A percentile compares a stretch with the other conserved stretches of the same genome.
phyloP scores from a whole-genome alignment of 2,113 vertebrate genomes.

The Paralichthys olivaceus region DNA sequence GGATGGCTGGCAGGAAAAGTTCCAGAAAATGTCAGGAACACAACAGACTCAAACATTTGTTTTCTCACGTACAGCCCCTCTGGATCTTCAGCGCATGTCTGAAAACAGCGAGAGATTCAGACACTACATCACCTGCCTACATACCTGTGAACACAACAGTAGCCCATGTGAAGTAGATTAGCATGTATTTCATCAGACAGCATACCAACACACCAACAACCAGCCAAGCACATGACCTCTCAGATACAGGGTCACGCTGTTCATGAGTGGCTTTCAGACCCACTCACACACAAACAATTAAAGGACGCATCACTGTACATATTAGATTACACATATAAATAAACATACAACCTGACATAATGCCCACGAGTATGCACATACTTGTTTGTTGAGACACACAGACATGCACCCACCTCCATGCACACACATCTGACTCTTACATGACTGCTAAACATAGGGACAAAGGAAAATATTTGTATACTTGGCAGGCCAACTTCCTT shows the following conservation, averaged over 20 bases:
- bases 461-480: conserved; percentile 84
- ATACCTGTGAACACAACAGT: conserved; percentile 4
- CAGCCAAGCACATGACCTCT: conserved; percentile 42
- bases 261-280: conserved; percentile 13
- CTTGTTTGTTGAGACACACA: conserved; percentile 39
- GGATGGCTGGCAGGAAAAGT: no score
- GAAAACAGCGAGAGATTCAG: background rate
- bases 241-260: conserved; percentile 48
- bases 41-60: no score
- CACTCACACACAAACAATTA: conserved; percentile 57
- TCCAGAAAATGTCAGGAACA: no score
- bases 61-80: background rate
- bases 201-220: conserved; percentile 30
- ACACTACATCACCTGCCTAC: background rate
- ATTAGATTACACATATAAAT: conserved; percentile 67
- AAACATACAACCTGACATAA: conserved; percentile 71
- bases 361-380: conserved; percentile 49
- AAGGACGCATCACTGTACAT: conserved; percentile 54
- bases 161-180: conserved; percentile 13
- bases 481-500: conserved; percentile 82
- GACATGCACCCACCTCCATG: conserved; percentile 33
- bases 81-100: background rate
- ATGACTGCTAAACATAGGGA: conserved; percentile 82
- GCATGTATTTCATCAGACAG: conserved; percentile 20
- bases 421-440: conserved; percentile 68